phyloP scores from a whole-genome alignment of 2,797 vertebrate species.

The Poecile montanus region DNA sequence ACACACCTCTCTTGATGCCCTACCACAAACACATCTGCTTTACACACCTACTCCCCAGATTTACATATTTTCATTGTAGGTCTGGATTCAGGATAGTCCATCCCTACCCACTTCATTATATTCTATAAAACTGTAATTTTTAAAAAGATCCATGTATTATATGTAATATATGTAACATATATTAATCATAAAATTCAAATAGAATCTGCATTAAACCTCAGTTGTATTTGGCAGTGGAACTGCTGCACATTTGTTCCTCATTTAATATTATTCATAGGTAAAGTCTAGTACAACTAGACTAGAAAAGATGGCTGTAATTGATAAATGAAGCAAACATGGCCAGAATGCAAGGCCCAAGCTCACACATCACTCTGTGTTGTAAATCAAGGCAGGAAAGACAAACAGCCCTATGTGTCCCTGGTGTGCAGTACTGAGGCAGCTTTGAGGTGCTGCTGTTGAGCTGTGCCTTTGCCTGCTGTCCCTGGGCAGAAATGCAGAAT shows the following conservation, averaged over 20 bases:
- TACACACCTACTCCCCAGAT: background rate
- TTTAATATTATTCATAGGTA: slow-evolving; percentile 21
- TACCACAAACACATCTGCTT: background rate
- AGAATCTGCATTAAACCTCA: slow-evolving; percentile 59
- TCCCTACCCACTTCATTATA: background rate
- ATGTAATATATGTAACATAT: background rate
- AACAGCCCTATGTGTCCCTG: fast-evolving
- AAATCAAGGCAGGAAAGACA: background rate
- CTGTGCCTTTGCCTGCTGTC: fast-evolving
- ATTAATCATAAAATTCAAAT: slow-evolving; percentile 55
- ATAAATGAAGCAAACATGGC: slow-evolving; percentile 8
- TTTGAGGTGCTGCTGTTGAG: background rate
- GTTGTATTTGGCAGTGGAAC: slow-evolving; percentile 49
- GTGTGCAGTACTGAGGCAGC: fast-evolving
- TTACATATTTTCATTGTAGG: background rate
- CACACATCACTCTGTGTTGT: background rate
- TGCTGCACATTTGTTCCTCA: slow-evolving; percentile 55
- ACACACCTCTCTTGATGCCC: fast-evolving
- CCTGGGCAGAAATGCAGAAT: background rate
- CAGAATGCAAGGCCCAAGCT: background rate
- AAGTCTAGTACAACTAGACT: background rate
- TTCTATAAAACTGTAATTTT: slow-evolving; percentile 40
- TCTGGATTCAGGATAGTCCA: background rate
- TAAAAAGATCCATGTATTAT: background rate
- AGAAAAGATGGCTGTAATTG: background rate